phyloP scores from a whole-genome alignment of 2,888 invertebrate genomes.

The Idaea straminata region DNA sequence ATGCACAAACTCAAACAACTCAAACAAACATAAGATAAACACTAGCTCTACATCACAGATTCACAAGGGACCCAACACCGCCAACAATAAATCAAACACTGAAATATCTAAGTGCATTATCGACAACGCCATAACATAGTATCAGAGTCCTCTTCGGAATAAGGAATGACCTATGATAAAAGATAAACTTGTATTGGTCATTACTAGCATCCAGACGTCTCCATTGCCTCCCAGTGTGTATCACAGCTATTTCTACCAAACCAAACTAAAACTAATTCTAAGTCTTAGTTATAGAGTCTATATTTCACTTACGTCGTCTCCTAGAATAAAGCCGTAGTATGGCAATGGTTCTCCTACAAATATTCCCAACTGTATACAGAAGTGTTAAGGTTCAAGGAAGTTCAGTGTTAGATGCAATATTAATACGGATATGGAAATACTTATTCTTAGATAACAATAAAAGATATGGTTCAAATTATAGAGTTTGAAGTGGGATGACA shows the following conservation, averaged over 20 bases:
- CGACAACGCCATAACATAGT: conserved; percentile 2
- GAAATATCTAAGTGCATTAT: conserved; percentile 2
- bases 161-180: conserved; percentile 38
- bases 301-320: neutral
- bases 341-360: conserved; percentile 17
- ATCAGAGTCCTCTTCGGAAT: conserved; percentile 33
- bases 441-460: neutral
- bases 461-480: neutral
- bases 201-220: conserved; percentile 49
- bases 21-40: neutral
- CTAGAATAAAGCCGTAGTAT: neutral
- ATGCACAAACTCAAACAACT: neutral
- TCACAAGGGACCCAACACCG: neutral
- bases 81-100: conserved; percentile 14
- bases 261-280: neutral
- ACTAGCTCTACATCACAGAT: neutral
- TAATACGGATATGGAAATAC: neutral
- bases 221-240: conserved; percentile 36
- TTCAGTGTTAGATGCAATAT: neutral
- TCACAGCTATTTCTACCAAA: neutral
- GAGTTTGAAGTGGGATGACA: too few relatives aligned
- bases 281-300: neutral
- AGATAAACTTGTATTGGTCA: conserved; percentile 38
- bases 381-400: conserved; percentile 4
- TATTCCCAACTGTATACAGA: conserved; percentile 5